A percentile compares a stretch with the other conserved stretches of the same genome.
phyloP scores from a whole-genome alignment of 23 tunicate species.

The Halocynthia aurantium region DNA sequence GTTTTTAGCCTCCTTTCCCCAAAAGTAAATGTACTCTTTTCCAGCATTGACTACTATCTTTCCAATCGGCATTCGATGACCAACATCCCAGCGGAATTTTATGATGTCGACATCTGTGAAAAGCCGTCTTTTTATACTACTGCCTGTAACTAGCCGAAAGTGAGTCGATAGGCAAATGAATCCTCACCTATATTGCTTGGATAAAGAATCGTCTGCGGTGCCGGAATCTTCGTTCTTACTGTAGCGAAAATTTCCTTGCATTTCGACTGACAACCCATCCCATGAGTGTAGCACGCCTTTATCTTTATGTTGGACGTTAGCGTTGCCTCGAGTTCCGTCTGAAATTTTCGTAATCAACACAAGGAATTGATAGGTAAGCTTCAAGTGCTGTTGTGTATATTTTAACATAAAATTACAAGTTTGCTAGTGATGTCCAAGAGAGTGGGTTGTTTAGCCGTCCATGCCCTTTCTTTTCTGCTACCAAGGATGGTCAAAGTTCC shows the following conservation, averaged over 20 bases:
- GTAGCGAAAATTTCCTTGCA: conserved; percentile 6
- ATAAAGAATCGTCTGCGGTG: conserved; percentile 12
- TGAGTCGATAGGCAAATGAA: not conserved
- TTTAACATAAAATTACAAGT: no score
- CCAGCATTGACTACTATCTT: not conserved
- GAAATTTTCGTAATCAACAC: no score
- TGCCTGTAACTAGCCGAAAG: not conserved
- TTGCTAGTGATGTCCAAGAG: no score
- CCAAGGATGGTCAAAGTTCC: no score
- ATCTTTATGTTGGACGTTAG: not conserved
- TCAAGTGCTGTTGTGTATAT: no score
- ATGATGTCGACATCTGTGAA: conserved; percentile 8
- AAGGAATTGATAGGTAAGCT: no score
- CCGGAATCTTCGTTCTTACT: conserved; percentile 1
- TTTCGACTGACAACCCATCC: not conserved
- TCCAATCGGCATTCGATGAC: conserved; percentile 5
- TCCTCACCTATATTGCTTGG: conserved; percentile 12
- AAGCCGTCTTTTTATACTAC: not conserved
- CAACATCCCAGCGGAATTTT: conserved; percentile 6
- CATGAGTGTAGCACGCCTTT: conserved; percentile 17
- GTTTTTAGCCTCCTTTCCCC: conserved; percentile 17
- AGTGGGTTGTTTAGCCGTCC: no score
- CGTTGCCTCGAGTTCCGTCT: no score
- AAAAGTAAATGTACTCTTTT: conserved; percentile 2
- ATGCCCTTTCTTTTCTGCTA: no score